Percentiles rank a stretch among this genome's conserved stretches.
phyloP scores from a whole-genome alignment of 2,888 invertebrate species.

The Heliconius ethilla region DNA sequence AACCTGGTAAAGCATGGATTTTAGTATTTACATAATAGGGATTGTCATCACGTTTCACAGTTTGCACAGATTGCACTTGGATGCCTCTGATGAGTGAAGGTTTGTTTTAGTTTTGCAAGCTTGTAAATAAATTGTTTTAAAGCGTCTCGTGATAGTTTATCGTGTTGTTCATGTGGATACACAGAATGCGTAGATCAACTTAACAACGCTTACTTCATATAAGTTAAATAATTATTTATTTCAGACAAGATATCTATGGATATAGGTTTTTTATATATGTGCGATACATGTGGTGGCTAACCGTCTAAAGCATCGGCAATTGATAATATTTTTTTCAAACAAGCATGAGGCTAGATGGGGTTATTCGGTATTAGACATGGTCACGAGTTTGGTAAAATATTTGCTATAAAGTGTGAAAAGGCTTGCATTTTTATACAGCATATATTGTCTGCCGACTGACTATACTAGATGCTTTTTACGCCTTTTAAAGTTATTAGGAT shows the following conservation, averaged over 20 bases:
- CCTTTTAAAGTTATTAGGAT: slow-evolving; percentile 32
- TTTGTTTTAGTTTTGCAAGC: slow-evolving; percentile 42
- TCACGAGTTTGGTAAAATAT: slow-evolving; percentile 37
- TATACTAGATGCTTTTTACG: slow-evolving; percentile 36
- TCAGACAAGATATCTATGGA: slow-evolving; percentile 24
- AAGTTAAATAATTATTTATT: slow-evolving; percentile 30
- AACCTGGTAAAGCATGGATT: slow-evolving; percentile 40
- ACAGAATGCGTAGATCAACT: slow-evolving; percentile 29
- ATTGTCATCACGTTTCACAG: slow-evolving; percentile 38
- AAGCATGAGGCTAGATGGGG: slow-evolving; percentile 44
- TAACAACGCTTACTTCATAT: slow-evolving; percentile 30
- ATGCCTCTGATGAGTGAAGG: slow-evolving; percentile 41
- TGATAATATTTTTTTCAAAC: slow-evolving; percentile 36
- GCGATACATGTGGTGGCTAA: slow-evolving; percentile 40
- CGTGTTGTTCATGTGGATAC: slow-evolving; percentile 36
- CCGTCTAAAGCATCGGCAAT: slow-evolving; percentile 25
- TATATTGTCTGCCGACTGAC: slow-evolving; percentile 32
- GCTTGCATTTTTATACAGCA: slow-evolving; percentile 41
- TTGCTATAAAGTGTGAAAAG: slow-evolving; percentile 40
- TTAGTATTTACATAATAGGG: slow-evolving; percentile 35
- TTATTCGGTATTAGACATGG: slow-evolving; percentile 32
- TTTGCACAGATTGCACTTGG: slow-evolving; percentile 43
- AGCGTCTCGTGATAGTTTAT: slow-evolving; percentile 32
- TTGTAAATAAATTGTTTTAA: slow-evolving; percentile 37
- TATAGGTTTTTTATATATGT: slow-evolving; percentile 28